Evolutionary conservation across 2,113 vertebrate species (phyloP).

Genomic region (Bos taurus): DNA sequence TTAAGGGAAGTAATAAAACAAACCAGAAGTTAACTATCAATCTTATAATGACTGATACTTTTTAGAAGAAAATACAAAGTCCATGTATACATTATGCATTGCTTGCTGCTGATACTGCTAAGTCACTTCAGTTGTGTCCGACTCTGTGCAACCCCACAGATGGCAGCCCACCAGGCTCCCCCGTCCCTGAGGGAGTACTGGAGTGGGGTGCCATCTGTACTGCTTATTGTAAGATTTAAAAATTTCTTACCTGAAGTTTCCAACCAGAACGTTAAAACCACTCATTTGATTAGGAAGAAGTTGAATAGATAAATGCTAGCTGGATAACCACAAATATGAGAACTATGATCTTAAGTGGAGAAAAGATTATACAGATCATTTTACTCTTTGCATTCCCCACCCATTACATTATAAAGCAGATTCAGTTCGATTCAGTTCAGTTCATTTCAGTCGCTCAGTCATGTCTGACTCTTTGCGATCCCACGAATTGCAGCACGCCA

Average conservation of each 20-base stretch:
- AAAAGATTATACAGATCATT: slow-evolving; percentile 27
- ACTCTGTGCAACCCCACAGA: too few relatives aligned
- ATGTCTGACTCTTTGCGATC: accelerated
- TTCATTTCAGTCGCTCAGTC: too few relatives aligned
- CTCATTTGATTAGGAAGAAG: background rate
- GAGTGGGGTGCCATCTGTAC: background rate
- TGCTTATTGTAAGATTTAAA: background rate
- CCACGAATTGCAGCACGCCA: too few relatives aligned
- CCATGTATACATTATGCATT: background rate
- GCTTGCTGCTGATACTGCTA: too few relatives aligned
- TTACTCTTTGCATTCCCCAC: background rate
- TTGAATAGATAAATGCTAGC: slow-evolving; percentile 20
- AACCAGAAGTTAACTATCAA: background rate
- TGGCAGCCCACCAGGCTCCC: too few relatives aligned
- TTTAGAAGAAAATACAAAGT: background rate
- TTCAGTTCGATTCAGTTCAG: background rate
- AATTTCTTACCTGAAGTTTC: slow-evolving; percentile 58
- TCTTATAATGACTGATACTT: background rate
- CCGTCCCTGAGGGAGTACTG: accelerated
- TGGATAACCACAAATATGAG: background rate
- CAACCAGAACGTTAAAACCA: background rate
- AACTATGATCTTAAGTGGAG: background rate
- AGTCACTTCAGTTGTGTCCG: too few relatives aligned
- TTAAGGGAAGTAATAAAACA: background rate
- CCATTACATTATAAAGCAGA: background rate